phyloP scores from a whole-genome alignment of 2,888 invertebrate genomes.

The Drosophila kokeensis region DNA sequence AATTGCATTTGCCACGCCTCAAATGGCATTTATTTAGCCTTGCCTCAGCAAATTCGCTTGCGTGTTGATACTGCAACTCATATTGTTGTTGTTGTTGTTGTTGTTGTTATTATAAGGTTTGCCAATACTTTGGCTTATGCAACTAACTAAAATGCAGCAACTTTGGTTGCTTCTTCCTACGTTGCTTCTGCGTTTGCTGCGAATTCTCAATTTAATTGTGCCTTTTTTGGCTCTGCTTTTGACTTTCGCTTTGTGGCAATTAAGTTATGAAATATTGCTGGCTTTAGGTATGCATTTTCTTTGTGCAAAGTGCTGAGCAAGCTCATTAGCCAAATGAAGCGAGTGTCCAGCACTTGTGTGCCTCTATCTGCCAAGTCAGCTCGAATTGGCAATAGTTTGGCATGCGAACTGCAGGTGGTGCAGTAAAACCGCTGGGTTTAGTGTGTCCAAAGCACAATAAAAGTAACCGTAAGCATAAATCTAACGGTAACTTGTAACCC shows the following conservation, averaged over 20 bases:
- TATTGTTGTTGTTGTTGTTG: constrained; percentile 10
- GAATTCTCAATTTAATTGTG: constrained; percentile 27
- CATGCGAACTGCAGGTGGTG: constrained; percentile 13
- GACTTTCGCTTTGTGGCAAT: constrained; percentile 54
- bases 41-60: constrained; percentile 38
- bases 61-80: constrained; percentile 41
- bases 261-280: constrained; percentile 67
- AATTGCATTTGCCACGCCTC: constrained; percentile 7
- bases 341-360: constrained; percentile 25
- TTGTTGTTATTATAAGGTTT: constrained; percentile 17
- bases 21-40: background rate
- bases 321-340: constrained; percentile 56
- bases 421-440: constrained; percentile 13
- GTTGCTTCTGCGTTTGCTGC: constrained; percentile 26
- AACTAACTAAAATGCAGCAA: constrained; percentile 39
- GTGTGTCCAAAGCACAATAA: constrained; percentile 15
- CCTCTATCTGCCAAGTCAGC: constrained; percentile 1
- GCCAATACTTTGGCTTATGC: constrained; percentile 59
- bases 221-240: constrained; percentile 17
- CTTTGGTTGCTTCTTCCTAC: constrained; percentile 46
- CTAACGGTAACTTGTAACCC: constrained; percentile 28
- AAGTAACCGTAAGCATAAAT: constrained; percentile 12
- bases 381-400: constrained; percentile 12
- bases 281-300: background rate
- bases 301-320: constrained; percentile 69